phyloP scores from a whole-genome alignment of 2,797 vertebrate genomes.

The Premnoplex brunnescens region DNA sequence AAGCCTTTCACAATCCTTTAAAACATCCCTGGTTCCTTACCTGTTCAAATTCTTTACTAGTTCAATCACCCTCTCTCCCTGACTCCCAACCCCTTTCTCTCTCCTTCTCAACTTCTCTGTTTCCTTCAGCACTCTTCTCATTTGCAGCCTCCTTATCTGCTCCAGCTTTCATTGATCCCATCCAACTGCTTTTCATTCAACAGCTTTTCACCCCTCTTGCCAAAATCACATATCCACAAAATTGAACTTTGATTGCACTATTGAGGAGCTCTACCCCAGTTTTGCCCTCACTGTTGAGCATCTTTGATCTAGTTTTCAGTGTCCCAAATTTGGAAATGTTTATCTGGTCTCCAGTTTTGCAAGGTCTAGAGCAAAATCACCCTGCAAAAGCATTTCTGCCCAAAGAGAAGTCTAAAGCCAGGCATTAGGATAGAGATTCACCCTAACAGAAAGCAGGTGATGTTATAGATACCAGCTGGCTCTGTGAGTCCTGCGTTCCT shows the following conservation, averaged over 20 bases:
- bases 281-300: background rate
- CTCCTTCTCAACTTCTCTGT: background rate
- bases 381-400: background rate
- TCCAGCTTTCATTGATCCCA: background rate
- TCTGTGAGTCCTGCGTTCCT: background rate
- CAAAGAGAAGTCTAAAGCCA: background rate
- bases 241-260: background rate
- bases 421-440: background rate
- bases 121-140: background rate
- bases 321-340: background rate
- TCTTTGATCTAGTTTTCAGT: background rate
- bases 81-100: rapidly evolving
- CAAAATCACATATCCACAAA: background rate
- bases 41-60: background rate
- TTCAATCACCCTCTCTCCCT: background rate
- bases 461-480: background rate
- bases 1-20: background rate
- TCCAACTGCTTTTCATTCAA: background rate
- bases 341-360: background rate
- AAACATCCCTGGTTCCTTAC: background rate
- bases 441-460: conserved; percentile 30
- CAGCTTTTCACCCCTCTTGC: background rate
- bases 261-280: background rate
- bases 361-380: background rate
- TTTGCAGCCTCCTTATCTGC: background rate